Evolutionary conservation across 2,113 vertebrate genomes (phyloP).

Genomic region (Azemiops feae): DNA sequence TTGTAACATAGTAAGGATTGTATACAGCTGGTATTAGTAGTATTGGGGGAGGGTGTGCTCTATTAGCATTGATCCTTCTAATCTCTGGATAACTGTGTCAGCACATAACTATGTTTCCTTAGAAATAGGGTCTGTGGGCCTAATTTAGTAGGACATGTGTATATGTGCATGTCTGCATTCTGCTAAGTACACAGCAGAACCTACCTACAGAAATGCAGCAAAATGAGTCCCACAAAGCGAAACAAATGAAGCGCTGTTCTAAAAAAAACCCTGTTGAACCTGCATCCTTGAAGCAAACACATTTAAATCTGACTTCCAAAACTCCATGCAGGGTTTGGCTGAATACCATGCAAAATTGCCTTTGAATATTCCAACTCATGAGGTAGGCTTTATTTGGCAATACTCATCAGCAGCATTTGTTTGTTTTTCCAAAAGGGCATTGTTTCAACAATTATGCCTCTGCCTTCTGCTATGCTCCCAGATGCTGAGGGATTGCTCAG

Average conservation of each 20-base stretch:
- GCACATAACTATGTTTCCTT: not conserved
- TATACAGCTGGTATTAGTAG: not conserved
- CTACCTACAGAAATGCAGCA: not conserved
- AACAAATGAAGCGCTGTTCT: not conserved
- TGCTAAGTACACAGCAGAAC: not conserved
- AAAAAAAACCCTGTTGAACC: not conserved
- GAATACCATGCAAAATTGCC: not conserved
- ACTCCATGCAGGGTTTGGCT: not conserved
- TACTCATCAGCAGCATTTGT: not conserved
- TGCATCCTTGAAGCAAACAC: not conserved
- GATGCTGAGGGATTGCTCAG: not conserved
- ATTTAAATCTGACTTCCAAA: not conserved
- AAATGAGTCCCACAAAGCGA: not conserved
- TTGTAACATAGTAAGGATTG: not conserved
- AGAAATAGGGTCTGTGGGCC: not conserved
- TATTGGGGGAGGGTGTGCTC: not conserved
- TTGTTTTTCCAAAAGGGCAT: not conserved
- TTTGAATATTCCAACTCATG: not conserved
- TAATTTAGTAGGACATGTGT: not conserved
- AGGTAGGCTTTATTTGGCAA: not conserved
- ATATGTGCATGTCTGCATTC: not conserved
- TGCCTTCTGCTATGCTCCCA: not conserved
- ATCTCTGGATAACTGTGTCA: not conserved
- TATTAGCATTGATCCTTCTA: not conserved
- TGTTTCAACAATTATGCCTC: not conserved